Evolutionary conservation across 2,113 vertebrate genomes (phyloP).

Genomic region (Euleptes europaea): DNA sequence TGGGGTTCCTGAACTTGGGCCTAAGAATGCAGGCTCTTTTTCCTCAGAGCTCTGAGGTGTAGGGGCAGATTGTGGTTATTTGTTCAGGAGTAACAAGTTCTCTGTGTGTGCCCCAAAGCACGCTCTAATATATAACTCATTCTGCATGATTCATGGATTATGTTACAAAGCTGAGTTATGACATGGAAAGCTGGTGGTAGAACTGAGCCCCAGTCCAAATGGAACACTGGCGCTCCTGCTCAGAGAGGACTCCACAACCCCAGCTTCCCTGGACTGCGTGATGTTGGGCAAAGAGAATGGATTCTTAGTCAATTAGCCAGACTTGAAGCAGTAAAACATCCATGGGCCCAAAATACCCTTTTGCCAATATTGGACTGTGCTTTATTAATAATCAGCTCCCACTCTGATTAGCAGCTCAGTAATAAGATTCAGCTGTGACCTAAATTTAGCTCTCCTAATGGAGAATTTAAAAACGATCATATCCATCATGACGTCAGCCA

Average conservation of each 20-base stretch:
- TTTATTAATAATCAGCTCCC: slow-evolving; percentile 70
- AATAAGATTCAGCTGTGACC: slow-evolving; percentile 71
- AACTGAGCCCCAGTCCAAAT: background rate
- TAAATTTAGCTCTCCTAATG: slow-evolving; percentile 72
- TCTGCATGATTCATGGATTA: background rate
- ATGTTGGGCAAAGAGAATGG: slow-evolving; percentile 39
- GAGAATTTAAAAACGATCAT: background rate
- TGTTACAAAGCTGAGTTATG: background rate
- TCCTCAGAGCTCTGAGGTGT: background rate
- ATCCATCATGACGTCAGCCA: background rate
- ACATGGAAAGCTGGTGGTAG: background rate
- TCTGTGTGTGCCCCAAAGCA: background rate
- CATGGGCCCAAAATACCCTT: slow-evolving; percentile 63
- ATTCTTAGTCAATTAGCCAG: slow-evolving; percentile 64
- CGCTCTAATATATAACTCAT: background rate
- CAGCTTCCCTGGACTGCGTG: background rate
- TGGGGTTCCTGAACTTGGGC: no score
- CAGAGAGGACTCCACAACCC: background rate
- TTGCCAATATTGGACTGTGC: slow-evolving; percentile 69
- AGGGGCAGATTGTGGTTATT: background rate
- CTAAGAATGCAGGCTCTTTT: no score
- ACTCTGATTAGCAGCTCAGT: slow-evolving; percentile 70
- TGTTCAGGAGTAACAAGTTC: background rate
- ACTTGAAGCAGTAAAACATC: slow-evolving; percentile 66
- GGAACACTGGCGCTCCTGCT: background rate